Conservation (phyloP, 2,797 vertebrate species). For the Gallinago nigripennis region DNA sequence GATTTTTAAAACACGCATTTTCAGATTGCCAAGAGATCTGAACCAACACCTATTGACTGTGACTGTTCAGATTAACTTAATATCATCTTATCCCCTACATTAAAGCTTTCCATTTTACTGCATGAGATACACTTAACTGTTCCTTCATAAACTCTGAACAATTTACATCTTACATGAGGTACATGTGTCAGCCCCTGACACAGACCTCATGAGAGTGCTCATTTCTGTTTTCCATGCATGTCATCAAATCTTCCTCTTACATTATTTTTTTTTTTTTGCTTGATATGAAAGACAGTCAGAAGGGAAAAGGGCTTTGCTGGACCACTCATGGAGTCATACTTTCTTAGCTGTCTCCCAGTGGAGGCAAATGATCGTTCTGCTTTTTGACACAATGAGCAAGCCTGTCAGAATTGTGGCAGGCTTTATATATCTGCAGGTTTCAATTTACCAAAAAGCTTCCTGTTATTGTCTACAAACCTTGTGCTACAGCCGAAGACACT, state of each 20-base stretch:
- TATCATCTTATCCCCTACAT: not conserved
- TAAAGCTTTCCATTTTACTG: not conserved
- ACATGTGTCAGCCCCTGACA: not conserved
- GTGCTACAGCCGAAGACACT: not conserved
- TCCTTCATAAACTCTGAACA: not conserved
- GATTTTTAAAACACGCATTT: not conserved
- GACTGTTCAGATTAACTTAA: not conserved
- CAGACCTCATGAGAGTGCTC: not conserved
- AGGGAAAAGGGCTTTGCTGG: not conserved
- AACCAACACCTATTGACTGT: not conserved
- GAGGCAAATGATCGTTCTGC: not conserved
- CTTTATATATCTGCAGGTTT: not conserved
- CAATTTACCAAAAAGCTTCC: conserved; percentile 42
- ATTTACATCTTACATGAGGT: not conserved
- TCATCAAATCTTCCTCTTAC: not conserved
- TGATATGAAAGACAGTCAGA: not conserved
- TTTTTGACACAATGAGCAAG: not conserved
- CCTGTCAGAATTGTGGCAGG: not conserved
- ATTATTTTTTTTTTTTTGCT: not conserved
- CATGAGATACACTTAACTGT: not conserved
- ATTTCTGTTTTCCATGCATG: not conserved
- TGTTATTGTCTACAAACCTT: conserved; percentile 42
- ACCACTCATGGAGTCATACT: not conserved
- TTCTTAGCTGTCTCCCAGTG: not conserved
- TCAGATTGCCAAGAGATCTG: not conserved